Base-by-base conservation (phyloP, 92 coral and sea anemone species). In the Anthopleura xanthogrammica region DNA sequence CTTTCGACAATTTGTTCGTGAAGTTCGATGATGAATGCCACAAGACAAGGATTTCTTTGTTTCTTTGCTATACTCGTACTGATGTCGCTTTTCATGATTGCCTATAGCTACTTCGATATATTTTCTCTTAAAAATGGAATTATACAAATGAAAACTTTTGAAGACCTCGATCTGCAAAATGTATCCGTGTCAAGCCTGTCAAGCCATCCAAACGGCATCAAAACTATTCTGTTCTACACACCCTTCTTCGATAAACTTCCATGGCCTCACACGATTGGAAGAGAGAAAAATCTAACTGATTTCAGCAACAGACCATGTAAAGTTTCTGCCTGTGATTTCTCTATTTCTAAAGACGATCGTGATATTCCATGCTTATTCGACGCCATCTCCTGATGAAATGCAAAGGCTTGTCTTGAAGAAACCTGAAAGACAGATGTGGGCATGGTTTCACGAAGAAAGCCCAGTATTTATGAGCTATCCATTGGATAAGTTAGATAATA, bases 371-470 rank as follows among this genome's bases (percentile, higher is more conserved):
- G 80, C n/a, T 41, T 24, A 64, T 42, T 48, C 19, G 9, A 48
- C 76, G 83, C 87, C 77, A 12, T 2, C 62, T n/a, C 65, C 66
- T 9, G 7, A 24, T 1, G 60, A 66, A 66, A 41, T 80, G 58
- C 42, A 19, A 23, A 24, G 39, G 22, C 75, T 83, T 40, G 20
- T 56, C 1, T 23, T 17, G 5, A 52, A 41, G 6, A 77, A 78
- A 41, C 81, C 60, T 10, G 50, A 39, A 78, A 62, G 57, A n/a
- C 87, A 85, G 39, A 64, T 76, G 41, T 85, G 87, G 87, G 87
- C 68, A 14, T 85, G 81, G 82, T 50, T 54, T 12, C 24, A 16
- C 1, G 77, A 77, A 20, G 87, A 85, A 78, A 85, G 62, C 41
- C 87, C 83, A 13, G 68, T 9, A 55, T 42, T 52, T 7, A 23